Evolutionary conservation across 2,113 vertebrate species (phyloP).

Genomic region (Saccopteryx leptura): DNA sequence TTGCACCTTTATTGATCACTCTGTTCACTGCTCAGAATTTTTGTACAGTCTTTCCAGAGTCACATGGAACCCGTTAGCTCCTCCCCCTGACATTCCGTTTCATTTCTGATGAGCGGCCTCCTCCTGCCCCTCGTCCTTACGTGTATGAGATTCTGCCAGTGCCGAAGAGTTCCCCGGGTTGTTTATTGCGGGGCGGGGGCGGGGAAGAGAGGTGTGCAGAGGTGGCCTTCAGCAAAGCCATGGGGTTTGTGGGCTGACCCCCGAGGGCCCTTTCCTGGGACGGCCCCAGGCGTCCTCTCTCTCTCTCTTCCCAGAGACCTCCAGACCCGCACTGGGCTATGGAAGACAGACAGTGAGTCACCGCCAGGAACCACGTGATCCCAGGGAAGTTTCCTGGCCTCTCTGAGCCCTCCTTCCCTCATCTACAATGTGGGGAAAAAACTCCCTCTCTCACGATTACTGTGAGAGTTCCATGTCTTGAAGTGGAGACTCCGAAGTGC

Average conservation of each 20-base stretch:
- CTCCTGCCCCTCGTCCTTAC: accelerated
- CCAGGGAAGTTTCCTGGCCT: not conserved
- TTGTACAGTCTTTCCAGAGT: constrained; percentile 61
- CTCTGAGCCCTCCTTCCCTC: not conserved
- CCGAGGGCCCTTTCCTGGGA: accelerated
- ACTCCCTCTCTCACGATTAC: not conserved
- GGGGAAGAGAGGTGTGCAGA: not conserved
- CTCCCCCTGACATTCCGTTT: not conserved
- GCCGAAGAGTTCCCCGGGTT: not conserved
- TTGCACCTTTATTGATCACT: constrained; percentile 82
- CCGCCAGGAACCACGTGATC: not conserved
- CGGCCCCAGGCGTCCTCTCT: no score
- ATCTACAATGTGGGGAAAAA: not conserved
- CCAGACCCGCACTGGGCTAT: not conserved
- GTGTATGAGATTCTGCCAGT: not conserved
- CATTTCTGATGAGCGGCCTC: not conserved
- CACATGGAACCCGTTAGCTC: not conserved
- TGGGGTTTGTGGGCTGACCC: accelerated
- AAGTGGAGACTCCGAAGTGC: not conserved
- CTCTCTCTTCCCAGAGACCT: not conserved
- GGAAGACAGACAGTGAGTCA: not conserved
- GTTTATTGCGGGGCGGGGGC: not conserved
- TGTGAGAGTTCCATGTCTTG: not conserved
- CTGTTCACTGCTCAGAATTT: constrained; percentile 52
- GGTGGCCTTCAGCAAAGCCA: not conserved